Evolutionary conservation across 2,113 vertebrate genomes (phyloP).

Genomic region (Burhinus oedicnemus): DNA sequence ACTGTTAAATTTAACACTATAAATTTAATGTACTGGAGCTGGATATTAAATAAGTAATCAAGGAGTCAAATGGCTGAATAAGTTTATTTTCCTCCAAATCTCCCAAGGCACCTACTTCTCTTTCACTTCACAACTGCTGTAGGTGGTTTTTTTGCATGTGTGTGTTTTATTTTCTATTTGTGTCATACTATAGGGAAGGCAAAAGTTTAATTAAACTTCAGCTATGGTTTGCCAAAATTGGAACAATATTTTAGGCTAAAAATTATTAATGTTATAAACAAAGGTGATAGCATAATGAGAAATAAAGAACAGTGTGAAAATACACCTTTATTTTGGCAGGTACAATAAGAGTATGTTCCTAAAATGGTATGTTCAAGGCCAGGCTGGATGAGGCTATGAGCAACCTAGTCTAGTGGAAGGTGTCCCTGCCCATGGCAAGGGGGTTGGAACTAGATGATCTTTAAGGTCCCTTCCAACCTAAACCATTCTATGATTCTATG

Average conservation of each 20-base stretch:
- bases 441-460: too few species aligned
- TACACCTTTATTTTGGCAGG: not conserved
- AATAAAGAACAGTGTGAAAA: not conserved
- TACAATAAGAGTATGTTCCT: not conserved
- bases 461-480: too few species aligned
- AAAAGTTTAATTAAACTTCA: constrained; percentile 64
- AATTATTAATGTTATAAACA: constrained; percentile 30
- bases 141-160: not conserved
- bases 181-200: not conserved
- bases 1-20: not conserved
- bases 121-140: not conserved
- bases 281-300: constrained; percentile 27
- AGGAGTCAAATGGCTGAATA: not conserved
- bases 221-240: constrained; percentile 45
- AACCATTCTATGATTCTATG: too few species aligned
- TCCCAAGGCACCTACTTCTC: constrained; percentile 28
- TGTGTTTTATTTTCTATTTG: not conserved
- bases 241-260: constrained; percentile 32
- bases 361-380: not conserved
- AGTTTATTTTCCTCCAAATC: constrained; percentile 39
- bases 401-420: too few species aligned
- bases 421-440: too few species aligned
- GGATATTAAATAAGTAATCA: constrained; percentile 29
- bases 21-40: not conserved
- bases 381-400: too few species aligned